Base-by-base conservation (phyloP, 2,888 invertebrate genomes). In the Apotomis betuletana region DNA sequence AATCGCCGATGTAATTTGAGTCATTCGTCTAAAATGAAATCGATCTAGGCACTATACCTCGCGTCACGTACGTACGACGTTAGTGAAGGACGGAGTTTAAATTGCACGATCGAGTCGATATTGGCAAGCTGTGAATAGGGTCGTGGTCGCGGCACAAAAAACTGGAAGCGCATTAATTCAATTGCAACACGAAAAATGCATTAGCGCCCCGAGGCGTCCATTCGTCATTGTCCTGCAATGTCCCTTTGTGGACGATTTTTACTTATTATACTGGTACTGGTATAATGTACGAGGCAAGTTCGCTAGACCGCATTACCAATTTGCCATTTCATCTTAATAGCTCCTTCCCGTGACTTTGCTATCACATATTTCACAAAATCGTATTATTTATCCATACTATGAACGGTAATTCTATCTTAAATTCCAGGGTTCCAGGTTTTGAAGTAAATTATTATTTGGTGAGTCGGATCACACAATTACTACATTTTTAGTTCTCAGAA, bases 121-220 rank as follows among this genome's bases (percentile, higher is more conserved):
- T 75, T 77, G 72, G 76, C 75, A 76, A 79, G 76, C 74, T 72
- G 77, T 77, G 77, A 83, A 81, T 83, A 83, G 15, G 67, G 71
- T 63, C 68, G 72, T 38, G 71, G 71, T 67, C 58, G 59, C 44
- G 69, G 67, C 57, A 60, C 67, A 76, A 74, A 27, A 81, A 85
- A 85, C 83, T 81, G 81, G 80, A 81, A 83, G 82, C 84, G 87
- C 88, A 92, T 92, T 92, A 91, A 92, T 90, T 91, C 92, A 90
- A 92, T 91, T 91, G 92, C 91, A 92, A 91, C 92, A 92, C 90
- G 93, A 91, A 92, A 92, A 92, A 91, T 92, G 92, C 93, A 93
- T 93, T 93, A 92, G 88, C 78, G 79, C 80, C 76, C 79, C 76
- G 76, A 77, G 78, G 80, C 79, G 83, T 77, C 84, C 86, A 90